Percentiles rank a stretch among this genome's conserved stretches.
Conservation (phyloP, 1,140 invertebrate species). For the Drosophila pectinifera region DNA sequence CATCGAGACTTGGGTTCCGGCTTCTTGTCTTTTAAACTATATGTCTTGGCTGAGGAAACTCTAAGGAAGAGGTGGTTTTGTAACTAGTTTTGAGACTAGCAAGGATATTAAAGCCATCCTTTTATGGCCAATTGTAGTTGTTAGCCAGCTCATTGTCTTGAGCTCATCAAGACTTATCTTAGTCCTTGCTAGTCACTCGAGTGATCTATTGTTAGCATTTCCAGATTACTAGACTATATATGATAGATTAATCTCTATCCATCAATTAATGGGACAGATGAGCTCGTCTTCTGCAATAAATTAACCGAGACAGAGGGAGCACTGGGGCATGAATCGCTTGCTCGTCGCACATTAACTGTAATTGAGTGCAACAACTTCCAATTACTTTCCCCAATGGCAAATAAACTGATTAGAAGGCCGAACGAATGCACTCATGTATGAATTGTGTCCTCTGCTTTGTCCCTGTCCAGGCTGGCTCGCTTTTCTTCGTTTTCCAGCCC, state of each 20-base stretch:
- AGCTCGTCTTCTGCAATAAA: neutral
- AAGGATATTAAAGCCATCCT: too few species aligned
- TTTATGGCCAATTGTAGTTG: too few species aligned
- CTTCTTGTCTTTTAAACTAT: too few species aligned
- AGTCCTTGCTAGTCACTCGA: too few species aligned
- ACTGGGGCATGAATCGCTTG: constrained; percentile 1
- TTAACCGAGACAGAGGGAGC: neutral
- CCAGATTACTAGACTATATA: too few species aligned
- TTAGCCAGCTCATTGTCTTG: too few species aligned
- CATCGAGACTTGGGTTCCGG: constrained; percentile 8
- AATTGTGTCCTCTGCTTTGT: constrained; percentile 42
- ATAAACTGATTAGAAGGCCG: constrained; percentile 48
- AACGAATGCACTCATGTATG: constrained; percentile 57
- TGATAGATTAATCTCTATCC: too few species aligned
- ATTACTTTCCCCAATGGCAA: constrained; percentile 48
- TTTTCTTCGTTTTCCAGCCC: neutral
- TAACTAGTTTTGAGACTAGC: too few species aligned
- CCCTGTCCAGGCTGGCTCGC: neutral
- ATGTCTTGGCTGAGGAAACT: too few species aligned
- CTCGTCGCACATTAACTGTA: constrained; percentile 43
- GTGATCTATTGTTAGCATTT: too few species aligned
- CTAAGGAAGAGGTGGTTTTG: too few species aligned
- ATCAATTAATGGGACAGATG: neutral
- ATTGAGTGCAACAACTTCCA: constrained; percentile 62
- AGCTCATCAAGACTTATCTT: too few species aligned